phyloP scores from a whole-genome alignment of 2,797 vertebrate genomes.

The Phoxinus dragarum region DNA sequence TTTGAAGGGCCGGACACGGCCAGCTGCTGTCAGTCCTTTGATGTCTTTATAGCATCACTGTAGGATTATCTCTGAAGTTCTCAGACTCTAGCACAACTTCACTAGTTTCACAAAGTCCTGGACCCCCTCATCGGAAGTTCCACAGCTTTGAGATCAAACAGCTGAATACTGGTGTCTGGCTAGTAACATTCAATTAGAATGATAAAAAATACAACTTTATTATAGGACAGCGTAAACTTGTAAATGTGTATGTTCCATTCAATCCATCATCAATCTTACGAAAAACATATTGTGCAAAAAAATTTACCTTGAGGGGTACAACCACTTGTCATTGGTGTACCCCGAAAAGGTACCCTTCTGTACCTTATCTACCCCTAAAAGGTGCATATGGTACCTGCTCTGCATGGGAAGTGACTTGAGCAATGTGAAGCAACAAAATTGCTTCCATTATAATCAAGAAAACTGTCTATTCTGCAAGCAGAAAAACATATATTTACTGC shows the following conservation, averaged over 20 bases:
- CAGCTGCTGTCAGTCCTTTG: slow-evolving; percentile 19
- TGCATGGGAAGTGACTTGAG: not conserved
- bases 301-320: not conserved
- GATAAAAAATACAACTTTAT: not conserved
- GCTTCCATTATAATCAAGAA: not conserved
- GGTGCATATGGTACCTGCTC: not conserved
- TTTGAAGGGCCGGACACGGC: not conserved
- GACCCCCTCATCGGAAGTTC: not conserved
- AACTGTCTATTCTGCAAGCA: not conserved
- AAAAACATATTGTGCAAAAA: not conserved
- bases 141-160: slow-evolving; percentile 24
- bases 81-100: not conserved
- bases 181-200: not conserved
- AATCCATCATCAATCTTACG: not conserved
- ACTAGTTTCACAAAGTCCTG: slow-evolving; percentile 5
- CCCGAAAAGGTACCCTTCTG: not conserved
- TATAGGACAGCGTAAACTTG: not conserved
- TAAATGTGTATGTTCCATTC: not conserved
- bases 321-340: not conserved
- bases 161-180: not conserved
- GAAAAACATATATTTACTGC: not conserved
- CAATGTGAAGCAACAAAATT: not conserved
- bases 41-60: slow-evolving; percentile 17
- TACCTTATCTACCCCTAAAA: not conserved
- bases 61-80: not conserved